Conservation (phyloP, 2,113 vertebrate genomes). For the Boleophthalmus pectinirostris region DNA sequence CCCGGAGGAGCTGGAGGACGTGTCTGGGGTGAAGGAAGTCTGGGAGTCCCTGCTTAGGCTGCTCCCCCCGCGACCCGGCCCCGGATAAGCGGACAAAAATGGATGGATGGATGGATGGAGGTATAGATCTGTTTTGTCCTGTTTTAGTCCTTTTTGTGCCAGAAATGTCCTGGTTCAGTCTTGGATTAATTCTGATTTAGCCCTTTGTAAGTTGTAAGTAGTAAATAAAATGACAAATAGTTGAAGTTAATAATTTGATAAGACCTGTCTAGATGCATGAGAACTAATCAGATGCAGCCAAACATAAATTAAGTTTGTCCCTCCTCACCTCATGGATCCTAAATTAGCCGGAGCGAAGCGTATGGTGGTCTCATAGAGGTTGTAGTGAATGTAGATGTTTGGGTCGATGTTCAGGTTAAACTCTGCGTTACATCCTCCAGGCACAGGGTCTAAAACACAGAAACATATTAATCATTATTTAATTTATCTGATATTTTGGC, state of each 20-base stretch:
- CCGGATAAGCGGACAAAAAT: no score
- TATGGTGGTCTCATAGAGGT: slow-evolving; percentile 84
- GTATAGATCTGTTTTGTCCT: no score
- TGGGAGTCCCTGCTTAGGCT: no score
- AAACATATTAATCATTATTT: background rate
- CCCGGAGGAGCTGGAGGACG: no score
- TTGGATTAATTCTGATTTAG: background rate
- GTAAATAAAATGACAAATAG: background rate
- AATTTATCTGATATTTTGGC: background rate
- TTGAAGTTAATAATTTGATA: background rate
- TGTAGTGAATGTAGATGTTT: slow-evolving; percentile 88
- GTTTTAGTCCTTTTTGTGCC: no score
- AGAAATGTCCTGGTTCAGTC: background rate
- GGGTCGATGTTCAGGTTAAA: slow-evolving; percentile 87
- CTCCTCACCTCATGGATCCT: slow-evolving; percentile 82
- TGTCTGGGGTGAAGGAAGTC: no score
- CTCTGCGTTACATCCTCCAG: slow-evolving; percentile 90
- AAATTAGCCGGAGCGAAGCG: slow-evolving; percentile 90
- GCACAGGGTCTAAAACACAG: slow-evolving; percentile 85
- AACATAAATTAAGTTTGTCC: background rate
- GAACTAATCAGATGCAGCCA: background rate
- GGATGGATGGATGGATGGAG: no score
- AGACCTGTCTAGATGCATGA: background rate
- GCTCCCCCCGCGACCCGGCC: no score
- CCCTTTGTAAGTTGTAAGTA: background rate